Conservation (phyloP, 2,797 vertebrate genomes). For the Acropternis orthonyx region DNA sequence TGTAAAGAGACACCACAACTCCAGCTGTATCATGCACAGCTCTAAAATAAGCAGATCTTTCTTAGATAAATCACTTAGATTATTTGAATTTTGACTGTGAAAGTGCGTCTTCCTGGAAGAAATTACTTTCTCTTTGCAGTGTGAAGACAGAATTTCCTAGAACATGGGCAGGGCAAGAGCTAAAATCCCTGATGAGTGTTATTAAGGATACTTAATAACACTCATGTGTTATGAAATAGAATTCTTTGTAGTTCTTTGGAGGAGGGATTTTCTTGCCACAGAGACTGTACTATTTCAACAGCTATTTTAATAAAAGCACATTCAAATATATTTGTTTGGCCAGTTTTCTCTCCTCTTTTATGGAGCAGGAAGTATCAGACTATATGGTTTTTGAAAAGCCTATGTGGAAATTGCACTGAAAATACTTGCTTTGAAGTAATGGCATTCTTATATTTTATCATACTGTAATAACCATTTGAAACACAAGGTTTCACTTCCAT, state of each 20-base stretch:
- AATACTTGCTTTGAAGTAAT: slow-evolving; percentile 5
- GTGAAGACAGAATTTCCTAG: neutral
- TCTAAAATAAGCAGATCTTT: slow-evolving; percentile 4
- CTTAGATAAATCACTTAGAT: neutral
- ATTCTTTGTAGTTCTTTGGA: neutral
- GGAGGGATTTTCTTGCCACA: neutral
- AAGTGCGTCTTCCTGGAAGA: neutral
- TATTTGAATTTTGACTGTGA: neutral
- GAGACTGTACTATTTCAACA: neutral
- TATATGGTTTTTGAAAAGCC: neutral
- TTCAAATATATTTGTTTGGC: neutral
- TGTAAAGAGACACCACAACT: neutral
- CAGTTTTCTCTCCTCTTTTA: neutral
- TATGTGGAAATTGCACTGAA: neutral
- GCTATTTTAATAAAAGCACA: slow-evolving; percentile 1
- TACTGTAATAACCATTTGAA: neutral
- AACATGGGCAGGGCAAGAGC: neutral
- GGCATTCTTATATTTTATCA: neutral
- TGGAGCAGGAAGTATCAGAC: neutral
- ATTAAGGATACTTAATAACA: neutral
- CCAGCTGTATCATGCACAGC: neutral
- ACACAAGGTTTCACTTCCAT: neutral
- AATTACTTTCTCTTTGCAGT: neutral
- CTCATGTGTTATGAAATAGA: slow-evolving; percentile 37
- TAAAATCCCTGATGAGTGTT: neutral